phyloP scores from a whole-genome alignment of 2,113 vertebrate genomes.

The Atlantisia rogersi region DNA sequence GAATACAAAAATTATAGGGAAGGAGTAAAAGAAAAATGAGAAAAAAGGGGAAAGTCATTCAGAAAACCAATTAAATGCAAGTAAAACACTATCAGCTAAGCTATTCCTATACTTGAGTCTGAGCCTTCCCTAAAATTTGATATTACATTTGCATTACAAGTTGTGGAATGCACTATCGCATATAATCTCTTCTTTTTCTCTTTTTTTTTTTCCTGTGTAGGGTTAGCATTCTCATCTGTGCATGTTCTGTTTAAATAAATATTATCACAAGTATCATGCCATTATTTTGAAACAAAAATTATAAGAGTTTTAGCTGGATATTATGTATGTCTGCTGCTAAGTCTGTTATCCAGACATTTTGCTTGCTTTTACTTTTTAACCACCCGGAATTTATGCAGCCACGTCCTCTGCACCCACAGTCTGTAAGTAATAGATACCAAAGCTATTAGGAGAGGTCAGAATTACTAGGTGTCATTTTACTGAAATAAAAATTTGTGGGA shows the following conservation, averaged over 20 bases:
- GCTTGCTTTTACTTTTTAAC: slow-evolving; percentile 15
- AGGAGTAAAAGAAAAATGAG: neutral
- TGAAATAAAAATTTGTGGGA: neutral
- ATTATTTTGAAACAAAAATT: slow-evolving; percentile 20
- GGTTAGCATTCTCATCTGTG: slow-evolving; percentile 2
- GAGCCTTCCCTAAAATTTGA: neutral
- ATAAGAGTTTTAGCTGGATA: neutral
- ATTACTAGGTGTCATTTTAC: slow-evolving; percentile 27
- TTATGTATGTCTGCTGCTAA: neutral
- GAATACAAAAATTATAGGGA: neutral
- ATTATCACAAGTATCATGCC: neutral
- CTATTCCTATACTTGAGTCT: accelerated
- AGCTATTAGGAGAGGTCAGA: neutral
- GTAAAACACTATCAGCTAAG: neutral
- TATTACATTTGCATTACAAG: neutral
- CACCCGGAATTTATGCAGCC: neutral
- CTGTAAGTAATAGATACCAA: neutral
- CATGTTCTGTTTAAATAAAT: slow-evolving; percentile 10
- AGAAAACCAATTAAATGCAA: neutral
- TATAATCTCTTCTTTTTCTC: neutral
- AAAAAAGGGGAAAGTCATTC: neutral
- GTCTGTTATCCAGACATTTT: neutral
- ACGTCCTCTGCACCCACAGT: neutral
- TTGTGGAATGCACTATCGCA: neutral
- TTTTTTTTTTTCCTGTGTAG: neutral